Base-by-base conservation (phyloP, 2,113 vertebrate genomes). In the Poeciliopsis prolifica region DNA sequence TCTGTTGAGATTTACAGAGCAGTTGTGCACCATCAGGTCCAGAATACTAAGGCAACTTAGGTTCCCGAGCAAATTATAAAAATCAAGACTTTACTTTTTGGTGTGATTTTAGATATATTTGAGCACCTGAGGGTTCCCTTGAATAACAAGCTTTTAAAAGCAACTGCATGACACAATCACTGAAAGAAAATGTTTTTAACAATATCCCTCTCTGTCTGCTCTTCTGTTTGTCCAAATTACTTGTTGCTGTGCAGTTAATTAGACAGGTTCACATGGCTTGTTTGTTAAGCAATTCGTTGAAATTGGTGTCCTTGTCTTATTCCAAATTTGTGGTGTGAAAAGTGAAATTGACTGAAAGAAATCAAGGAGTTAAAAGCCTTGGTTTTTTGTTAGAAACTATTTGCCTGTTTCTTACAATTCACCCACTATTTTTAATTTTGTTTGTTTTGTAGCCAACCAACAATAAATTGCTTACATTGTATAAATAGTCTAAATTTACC, bases 401-500 rank as follows among this genome's bases (percentile, higher is more conserved):
- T 17, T 22, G 7, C 19, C 22, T 58, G 24, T 66, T 64, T 70
- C 61, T 70, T 60, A 2, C 9, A 65, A 70, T 28, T 63, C 28
- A 15, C 30, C 42, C 17, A 51, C 65, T 66, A 69, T 6, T 33
- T 33, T 33, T 33, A 31, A 70, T 11, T 68, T 65, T 28, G 28
- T 84, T 51, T 33, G 17, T 65, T 75, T 77, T 31, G 63, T 74
- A 74, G 70, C 24, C 67, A 75, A 51, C 26, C 37, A 29, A 65
- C 42, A 81, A 24, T 3, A 66, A 77, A 76, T 17, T 19, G n/a
- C 37, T 10, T 15, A 17, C 42, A 14, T 48, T 61, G 37, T 26
- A 58, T 76, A 65, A 73, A 60, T 78, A 63, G 12, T 74, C 26
- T n/a, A 65, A 58, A 12, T 11, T 29, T 7, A 73, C 82, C 82